A percentile compares a stretch with the other conserved stretches of the same genome.
Evolutionary conservation across 23 tunicate genomes (phyloP).

Genomic region (Trididemnum miniatum): DNA sequence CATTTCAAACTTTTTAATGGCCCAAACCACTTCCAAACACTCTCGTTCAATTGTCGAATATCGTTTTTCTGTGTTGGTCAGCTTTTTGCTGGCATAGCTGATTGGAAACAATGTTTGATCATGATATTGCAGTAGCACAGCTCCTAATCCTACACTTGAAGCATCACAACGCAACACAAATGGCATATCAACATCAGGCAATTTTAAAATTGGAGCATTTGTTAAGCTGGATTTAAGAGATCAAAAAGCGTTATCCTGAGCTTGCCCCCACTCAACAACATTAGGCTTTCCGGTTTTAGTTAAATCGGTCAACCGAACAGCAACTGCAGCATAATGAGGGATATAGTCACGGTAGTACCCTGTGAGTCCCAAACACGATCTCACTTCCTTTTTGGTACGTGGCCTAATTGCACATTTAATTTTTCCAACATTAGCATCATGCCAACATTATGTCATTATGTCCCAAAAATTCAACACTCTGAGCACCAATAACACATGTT

Average conservation of each 20-base stretch:
- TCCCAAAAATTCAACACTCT: background rate
- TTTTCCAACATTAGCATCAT: background rate
- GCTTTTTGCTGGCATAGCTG: constrained; percentile 26
- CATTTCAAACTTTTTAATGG: constrained; percentile 1
- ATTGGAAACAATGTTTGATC: background rate
- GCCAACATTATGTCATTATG: too few relatives aligned
- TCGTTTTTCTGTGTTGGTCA: constrained; percentile 14
- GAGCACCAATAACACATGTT: background rate
- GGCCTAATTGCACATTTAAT: background rate
- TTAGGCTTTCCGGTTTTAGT: too few relatives aligned
- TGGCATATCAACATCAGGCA: too few relatives aligned
- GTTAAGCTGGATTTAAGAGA: too few relatives aligned
- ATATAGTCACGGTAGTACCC: too few relatives aligned
- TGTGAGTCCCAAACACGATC: background rate
- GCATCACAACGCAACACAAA: too few relatives aligned
- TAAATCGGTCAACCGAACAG: background rate
- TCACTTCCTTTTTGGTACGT: background rate
- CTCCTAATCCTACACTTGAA: too few relatives aligned
- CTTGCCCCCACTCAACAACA: background rate
- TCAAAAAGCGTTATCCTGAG: background rate
- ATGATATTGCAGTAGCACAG: background rate
- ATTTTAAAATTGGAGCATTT: too few relatives aligned
- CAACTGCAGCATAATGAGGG: too few relatives aligned
- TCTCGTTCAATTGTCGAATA: constrained; percentile 35
- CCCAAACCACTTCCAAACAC: constrained; percentile 34